A percentile compares a stretch with the other conserved stretches of the same genome.
These are phyloP conservation scores for Himalopsyche phryganea DNA, from an alignment of 1,140 invertebrate genomes.

Conservation along the genomic window DNA sequence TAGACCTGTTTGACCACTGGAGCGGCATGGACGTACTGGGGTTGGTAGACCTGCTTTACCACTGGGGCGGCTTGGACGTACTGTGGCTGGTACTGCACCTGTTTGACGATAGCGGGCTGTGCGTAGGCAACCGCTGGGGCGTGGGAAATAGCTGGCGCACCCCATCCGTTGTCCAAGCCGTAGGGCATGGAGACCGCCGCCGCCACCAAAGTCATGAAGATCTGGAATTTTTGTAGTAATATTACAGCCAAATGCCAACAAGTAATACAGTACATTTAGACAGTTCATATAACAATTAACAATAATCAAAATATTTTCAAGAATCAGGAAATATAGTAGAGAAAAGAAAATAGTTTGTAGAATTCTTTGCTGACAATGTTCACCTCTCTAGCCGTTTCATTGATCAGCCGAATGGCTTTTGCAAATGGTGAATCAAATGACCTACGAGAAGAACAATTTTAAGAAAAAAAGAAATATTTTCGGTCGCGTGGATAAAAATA, in stretches of 20 bases:
- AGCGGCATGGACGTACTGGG: conserved; percentile 1
- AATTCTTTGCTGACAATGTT: not conserved
- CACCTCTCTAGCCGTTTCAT: too few species aligned
- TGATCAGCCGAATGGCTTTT: too few species aligned
- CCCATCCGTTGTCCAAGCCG: conserved; percentile 32
- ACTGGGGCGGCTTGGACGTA: conserved; percentile 13
- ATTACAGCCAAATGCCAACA: not conserved
- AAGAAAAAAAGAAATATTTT: too few species aligned
- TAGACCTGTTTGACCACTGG: conserved; percentile 2
- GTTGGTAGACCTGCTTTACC: conserved; percentile 11
- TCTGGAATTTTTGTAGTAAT: conserved; percentile 11
- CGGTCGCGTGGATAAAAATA: too few species aligned
- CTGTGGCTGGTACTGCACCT: conserved; percentile 10
- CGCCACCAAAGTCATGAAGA: conserved; percentile 23
- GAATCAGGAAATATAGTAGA: not conserved
- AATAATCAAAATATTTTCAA: not conserved
- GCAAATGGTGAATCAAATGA: too few species aligned
- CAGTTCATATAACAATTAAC: not conserved
- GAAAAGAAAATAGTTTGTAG: not conserved
- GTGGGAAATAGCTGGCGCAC: conserved; percentile 6
- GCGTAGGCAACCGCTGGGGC: conserved; percentile 29
- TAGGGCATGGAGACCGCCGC: conserved; percentile 30
- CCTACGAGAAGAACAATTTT: too few species aligned
- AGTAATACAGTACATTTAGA: not conserved
- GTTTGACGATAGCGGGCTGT: conserved; percentile 22